Percentiles rank a stretch among this genome's conserved stretches.
phyloP scores from a whole-genome alignment of 2,888 invertebrate genomes.

The Lasioglossum oenotherae region DNA sequence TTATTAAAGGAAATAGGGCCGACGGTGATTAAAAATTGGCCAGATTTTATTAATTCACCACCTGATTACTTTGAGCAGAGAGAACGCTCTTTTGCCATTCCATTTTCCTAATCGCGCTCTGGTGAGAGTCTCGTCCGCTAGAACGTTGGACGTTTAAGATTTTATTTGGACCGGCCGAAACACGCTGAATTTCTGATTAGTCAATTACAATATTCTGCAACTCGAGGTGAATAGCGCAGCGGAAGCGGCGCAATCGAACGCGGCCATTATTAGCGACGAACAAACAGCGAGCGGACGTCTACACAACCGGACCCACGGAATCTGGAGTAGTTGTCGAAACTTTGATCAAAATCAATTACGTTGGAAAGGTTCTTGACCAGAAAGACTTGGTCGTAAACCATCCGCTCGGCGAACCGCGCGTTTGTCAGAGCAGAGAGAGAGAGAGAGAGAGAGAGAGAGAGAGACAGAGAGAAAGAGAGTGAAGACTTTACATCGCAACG shows the following conservation, averaged over 20 bases:
- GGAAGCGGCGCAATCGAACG: not conserved
- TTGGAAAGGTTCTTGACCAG: not conserved
- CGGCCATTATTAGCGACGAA: not conserved
- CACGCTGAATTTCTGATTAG: slow-evolving; percentile 31
- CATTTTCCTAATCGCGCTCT: not conserved
- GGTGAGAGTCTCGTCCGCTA: not conserved
- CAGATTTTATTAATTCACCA: slow-evolving; percentile 16
- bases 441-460: not conserved
- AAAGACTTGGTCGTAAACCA: not conserved
- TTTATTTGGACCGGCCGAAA: not conserved
- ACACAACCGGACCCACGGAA: not conserved
- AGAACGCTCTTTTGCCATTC: not conserved
- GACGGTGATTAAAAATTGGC: slow-evolving; percentile 33
- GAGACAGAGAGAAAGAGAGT: not conserved
- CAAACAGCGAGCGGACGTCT: not conserved
- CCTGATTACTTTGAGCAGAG: not conserved
- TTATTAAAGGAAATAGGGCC: slow-evolving; percentile 13
- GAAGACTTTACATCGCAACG: slow-evolving; percentile 5
- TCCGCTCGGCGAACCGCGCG: not conserved
- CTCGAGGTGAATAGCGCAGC: not conserved
- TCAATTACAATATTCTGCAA: slow-evolving; percentile 36
- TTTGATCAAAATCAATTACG: not conserved
- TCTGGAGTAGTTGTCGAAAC: not conserved
- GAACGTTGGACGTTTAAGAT: not conserved
- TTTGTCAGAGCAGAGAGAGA: not conserved